Conservation (phyloP, 2,797 vertebrate species). For the Neosilurus hyrtlii region DNA sequence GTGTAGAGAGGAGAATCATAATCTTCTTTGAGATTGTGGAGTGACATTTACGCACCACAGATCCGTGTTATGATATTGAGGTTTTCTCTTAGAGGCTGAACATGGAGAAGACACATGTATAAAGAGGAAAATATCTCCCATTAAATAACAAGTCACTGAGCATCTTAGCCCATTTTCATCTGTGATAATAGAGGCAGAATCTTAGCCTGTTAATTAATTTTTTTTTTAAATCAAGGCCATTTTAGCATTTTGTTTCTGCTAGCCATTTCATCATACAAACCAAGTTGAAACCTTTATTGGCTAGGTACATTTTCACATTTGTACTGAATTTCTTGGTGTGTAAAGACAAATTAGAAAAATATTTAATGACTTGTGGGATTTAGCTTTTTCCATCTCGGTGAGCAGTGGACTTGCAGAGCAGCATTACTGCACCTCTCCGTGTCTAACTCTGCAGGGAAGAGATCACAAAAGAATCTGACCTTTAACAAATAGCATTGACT, state of each 20-base stretch:
- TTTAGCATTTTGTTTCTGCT: no score
- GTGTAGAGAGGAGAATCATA: slow-evolving; percentile 13
- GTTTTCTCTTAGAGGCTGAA: slow-evolving; percentile 7
- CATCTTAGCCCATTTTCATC: background rate
- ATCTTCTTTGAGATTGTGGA: slow-evolving; percentile 27
- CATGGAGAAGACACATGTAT: background rate
- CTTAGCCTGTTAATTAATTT: background rate
- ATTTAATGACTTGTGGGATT: no score
- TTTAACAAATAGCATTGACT: slow-evolving; percentile 23
- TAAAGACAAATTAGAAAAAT: no score
- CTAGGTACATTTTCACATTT: no score
- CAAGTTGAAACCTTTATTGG: no score
- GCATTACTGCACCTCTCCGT: background rate
- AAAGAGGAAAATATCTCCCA: background rate
- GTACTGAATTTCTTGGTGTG: no score
- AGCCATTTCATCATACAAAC: no score
- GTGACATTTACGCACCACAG: slow-evolving; percentile 37
- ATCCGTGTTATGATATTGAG: slow-evolving; percentile 19
- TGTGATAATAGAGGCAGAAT: background rate
- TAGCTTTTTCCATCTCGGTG: no score
- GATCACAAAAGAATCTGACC: slow-evolving; percentile 27
- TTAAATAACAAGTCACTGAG: slow-evolving; percentile 5
- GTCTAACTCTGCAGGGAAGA: slow-evolving; percentile 6
- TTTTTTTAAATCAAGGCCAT: no score
- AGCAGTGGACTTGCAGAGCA: background rate